These are phyloP conservation scores for Myripristis murdjan DNA, from an alignment of 2,797 vertebrate species.

Conservation along the genomic window DNA sequence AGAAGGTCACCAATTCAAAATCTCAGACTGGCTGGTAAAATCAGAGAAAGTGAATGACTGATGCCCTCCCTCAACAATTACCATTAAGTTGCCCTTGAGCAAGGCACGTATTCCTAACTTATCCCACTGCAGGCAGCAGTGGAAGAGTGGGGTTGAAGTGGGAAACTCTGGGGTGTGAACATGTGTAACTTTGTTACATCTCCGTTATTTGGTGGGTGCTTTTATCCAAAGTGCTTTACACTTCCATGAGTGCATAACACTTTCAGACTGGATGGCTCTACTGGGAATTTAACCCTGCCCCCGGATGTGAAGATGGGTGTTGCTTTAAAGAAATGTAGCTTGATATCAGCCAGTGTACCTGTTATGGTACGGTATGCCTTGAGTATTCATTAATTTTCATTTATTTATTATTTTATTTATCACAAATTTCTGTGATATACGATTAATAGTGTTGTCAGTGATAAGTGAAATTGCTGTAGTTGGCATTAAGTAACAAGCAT, in stretches of 20 bases:
- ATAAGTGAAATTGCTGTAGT: not conserved
- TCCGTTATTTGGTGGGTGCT: too few species aligned
- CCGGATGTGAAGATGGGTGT: not conserved
- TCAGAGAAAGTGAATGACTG: constrained; percentile 8
- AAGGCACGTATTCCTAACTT: not conserved
- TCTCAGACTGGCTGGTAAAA: not conserved
- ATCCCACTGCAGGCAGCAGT: not conserved
- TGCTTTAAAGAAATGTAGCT: too few species aligned
- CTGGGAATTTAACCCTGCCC: not conserved
- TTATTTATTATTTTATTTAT: not conserved
- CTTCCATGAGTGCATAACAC: not conserved
- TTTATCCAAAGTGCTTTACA: too few species aligned
- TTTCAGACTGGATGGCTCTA: not conserved
- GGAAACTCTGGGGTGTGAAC: not conserved
- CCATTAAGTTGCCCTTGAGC: constrained; percentile 7
- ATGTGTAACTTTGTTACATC: not conserved
- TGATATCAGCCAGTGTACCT: too few species aligned
- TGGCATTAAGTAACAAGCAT: not conserved
- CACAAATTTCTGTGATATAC: too few species aligned
- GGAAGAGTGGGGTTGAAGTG: too few species aligned
- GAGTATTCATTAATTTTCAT: too few species aligned
- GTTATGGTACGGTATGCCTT: too few species aligned
- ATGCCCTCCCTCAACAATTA: constrained; percentile 8
- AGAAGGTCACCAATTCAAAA: constrained; percentile 10
- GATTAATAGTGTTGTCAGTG: too few species aligned